Evolutionary conservation across 2,888 invertebrate genomes (phyloP), one percentile per base, ranked within the genome.

Genomic region (Busseola fusca): DNA sequence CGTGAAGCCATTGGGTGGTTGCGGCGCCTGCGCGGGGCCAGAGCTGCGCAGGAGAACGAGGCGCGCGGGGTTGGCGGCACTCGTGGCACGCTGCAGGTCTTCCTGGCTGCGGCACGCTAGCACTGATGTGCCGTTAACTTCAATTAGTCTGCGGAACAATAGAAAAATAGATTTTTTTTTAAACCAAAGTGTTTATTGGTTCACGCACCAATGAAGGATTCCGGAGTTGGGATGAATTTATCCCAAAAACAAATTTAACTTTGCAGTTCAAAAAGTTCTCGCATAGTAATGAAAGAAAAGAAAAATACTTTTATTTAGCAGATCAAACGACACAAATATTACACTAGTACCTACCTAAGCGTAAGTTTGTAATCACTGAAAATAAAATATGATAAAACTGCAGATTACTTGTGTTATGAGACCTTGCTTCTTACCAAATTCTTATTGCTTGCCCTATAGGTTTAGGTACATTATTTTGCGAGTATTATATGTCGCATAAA

Each of bases 51-150:
- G 94, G 56, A 97, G 96, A 52, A 97, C 97, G 57, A 97, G 93
- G 74, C 97, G 96, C 27, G 97, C 97, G 0, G 97, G 96, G 86
- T 96, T 96, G 12, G 96, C 96, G 27, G 96, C 96, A 62, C 96
- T 96, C 54, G 97, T 93, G 50, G 97, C 96, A 72, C 97, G 96
- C 79, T 96, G 96, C 77, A 98, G 92, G 86, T 98, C 98, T 71
- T 97, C 98, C 85, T 97, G 96, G 78, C 96, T 96, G 81, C 97
- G 97, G 84, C 97, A 97, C 70, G 96, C 96, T 71, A 97, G 93
- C 64, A 98, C 97, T 56, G 97, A 92, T 85, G 97, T 97, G 45
- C 98, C 98, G 90, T 98, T 98, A 66, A 98, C 97, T 93, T 98
- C 98, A 78, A 98, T 92, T 84, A 98, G 93, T 86, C 98, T 98